Evolutionary conservation across 1,140 invertebrate species (phyloP).

Genomic region (Caenorhabditis briggsae): DNA sequence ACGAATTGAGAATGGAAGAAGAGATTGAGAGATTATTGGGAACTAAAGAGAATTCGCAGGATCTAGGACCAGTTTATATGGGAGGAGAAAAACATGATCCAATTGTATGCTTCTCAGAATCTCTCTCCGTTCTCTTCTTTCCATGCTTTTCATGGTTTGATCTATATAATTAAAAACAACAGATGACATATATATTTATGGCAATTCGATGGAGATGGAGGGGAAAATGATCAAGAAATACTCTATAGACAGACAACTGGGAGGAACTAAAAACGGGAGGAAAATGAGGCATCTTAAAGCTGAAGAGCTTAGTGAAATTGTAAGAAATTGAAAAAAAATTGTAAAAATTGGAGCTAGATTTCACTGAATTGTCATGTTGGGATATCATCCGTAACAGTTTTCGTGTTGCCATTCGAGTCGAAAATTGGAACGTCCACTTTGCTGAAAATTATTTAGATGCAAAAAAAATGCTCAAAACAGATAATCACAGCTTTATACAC

Average conservation of each 20-base stretch:
- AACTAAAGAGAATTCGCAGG: neutral
- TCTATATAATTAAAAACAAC: slow-evolving; percentile 13
- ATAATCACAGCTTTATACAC: neutral
- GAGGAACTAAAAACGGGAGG: neutral
- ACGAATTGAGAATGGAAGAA: slow-evolving; percentile 7
- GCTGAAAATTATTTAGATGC: neutral
- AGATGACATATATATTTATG: slow-evolving; percentile 29
- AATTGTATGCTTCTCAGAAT: slow-evolving; percentile 14
- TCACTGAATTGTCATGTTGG: neutral
- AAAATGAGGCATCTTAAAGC: neutral
- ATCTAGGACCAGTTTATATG: slow-evolving; percentile 4
- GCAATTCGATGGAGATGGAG: slow-evolving; percentile 20
- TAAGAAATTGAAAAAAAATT: slow-evolving; percentile 5
- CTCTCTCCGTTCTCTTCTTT: neutral
- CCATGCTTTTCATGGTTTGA: slow-evolving; percentile 2
- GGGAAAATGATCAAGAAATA: neutral
- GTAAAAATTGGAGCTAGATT: neutral
- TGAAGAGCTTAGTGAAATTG: neutral
- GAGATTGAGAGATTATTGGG: neutral
- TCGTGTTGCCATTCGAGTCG: slow-evolving; percentile 31
- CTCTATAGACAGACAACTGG: slow-evolving; percentile 49
- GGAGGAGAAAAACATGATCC: slow-evolving; percentile 16
- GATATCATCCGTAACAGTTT: slow-evolving; percentile 25
- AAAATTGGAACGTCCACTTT: slow-evolving; percentile 30
- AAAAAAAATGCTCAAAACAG: neutral